These are phyloP conservation scores for Spinus olivaceus DNA, from an alignment of 2,797 vertebrate species.

Conservation along the genomic window DNA sequence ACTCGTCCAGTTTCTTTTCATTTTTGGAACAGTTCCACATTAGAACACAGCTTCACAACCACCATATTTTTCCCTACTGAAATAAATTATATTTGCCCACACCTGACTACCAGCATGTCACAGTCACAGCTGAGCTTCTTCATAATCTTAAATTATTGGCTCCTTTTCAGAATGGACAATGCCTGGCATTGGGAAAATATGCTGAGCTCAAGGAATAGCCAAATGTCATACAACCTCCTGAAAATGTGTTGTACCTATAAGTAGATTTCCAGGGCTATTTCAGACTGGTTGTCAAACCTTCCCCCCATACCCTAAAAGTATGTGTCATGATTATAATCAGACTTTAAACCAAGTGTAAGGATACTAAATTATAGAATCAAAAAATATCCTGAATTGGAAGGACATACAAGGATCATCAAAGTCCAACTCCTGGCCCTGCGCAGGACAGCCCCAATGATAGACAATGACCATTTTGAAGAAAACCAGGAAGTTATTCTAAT, in stretches of 20 bases:
- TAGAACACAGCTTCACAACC: background rate
- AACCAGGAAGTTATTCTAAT: background rate
- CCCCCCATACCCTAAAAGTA: background rate
- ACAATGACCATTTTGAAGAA: background rate
- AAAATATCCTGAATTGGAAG: background rate
- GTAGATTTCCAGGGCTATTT: constrained; percentile 69
- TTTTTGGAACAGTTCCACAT: background rate
- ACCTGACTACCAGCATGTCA: constrained; percentile 37
- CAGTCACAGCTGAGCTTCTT: constrained; percentile 67
- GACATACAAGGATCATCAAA: background rate
- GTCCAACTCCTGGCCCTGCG: background rate
- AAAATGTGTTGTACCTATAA: constrained; percentile 71
- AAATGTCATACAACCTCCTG: constrained; percentile 69
- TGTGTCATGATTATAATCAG: background rate
- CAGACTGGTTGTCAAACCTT: constrained; percentile 71
- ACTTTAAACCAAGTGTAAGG: background rate
- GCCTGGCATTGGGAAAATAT: constrained; percentile 57
- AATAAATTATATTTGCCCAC: constrained; percentile 24
- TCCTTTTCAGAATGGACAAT: constrained; percentile 26
- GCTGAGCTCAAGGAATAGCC: constrained; percentile 60
- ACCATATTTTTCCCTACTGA: background rate
- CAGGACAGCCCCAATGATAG: background rate
- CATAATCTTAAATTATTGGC: constrained; percentile 40
- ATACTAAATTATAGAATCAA: constrained; percentile 29
- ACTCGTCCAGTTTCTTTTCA: background rate